phyloP scores from a whole-genome alignment of 2,113 vertebrate species.

The Climacteris rufus region DNA sequence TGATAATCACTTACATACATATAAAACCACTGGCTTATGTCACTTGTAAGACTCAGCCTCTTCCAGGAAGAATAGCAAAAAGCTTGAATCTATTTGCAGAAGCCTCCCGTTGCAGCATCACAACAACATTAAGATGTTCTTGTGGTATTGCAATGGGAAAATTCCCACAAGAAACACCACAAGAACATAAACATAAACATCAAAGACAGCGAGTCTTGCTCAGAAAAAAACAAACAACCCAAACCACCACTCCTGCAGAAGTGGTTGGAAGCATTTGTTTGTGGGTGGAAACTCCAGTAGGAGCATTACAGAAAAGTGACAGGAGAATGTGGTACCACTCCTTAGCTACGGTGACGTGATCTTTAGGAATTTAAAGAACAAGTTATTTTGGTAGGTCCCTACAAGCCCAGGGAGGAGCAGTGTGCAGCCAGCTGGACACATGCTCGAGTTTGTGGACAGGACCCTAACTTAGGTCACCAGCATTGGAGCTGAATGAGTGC shows the following conservation, averaged over 20 bases:
- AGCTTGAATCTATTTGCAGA: neutral
- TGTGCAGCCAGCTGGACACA: neutral
- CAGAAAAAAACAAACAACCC: neutral
- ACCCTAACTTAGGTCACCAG: neutral
- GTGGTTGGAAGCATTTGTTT: neutral
- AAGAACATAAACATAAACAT: neutral
- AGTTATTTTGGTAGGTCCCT: neutral
- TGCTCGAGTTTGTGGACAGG: fast-evolving
- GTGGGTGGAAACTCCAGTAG: neutral
- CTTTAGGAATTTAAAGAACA: neutral
- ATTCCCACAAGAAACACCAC: neutral
- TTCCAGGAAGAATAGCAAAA: neutral
- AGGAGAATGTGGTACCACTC: neutral
- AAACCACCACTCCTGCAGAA: neutral
- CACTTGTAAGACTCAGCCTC: neutral
- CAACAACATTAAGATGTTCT: neutral
- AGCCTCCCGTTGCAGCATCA: neutral
- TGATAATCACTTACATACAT: neutral
- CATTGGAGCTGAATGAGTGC: fast-evolving
- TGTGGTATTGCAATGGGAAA: neutral
- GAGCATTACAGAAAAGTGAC: neutral
- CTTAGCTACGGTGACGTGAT: neutral
- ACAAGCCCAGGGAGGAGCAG: neutral
- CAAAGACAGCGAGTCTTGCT: neutral
- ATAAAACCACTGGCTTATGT: neutral